These are phyloP conservation scores for Callopanchax toddi DNA, from an alignment of 2,113 vertebrate genomes.

Conservation along the genomic window DNA sequence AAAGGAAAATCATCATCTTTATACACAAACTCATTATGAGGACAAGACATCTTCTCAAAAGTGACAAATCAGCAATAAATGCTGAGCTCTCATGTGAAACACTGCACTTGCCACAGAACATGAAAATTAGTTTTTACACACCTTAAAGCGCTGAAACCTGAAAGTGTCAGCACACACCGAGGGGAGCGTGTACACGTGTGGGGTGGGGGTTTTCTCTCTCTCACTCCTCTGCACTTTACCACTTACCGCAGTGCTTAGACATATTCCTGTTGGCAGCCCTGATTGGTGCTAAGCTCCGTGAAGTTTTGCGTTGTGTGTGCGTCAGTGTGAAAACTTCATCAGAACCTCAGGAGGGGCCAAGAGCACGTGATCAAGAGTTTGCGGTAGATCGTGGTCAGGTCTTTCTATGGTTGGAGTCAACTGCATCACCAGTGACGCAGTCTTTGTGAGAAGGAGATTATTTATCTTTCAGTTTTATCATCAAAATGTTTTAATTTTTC, in stretches of 20 bases:
- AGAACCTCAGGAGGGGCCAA: conserved; percentile 32
- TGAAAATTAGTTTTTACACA: conserved; percentile 50
- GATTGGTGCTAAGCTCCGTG: conserved; percentile 70
- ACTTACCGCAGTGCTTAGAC: conserved; percentile 63
- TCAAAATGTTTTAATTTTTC: neutral
- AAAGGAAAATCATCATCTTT: conserved; percentile 47
- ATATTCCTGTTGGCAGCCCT: conserved; percentile 27
- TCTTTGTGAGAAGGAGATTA: neutral
- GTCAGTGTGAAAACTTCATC: conserved; percentile 61
- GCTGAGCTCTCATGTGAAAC: conserved; percentile 49
- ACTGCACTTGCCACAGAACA: neutral
- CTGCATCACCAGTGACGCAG: conserved; percentile 47
- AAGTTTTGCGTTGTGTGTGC: conserved; percentile 68
- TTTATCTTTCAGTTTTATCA: too few species aligned
- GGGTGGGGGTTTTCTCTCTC: conserved; percentile 8
- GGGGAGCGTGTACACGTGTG: neutral
- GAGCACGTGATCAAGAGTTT: conserved; percentile 35
- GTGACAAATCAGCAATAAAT: conserved; percentile 62
- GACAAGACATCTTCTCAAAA: conserved; percentile 49
- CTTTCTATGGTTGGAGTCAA: conserved; percentile 19
- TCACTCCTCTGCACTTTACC: conserved; percentile 23
- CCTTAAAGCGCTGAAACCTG: conserved; percentile 30
- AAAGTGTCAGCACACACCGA: conserved; percentile 42
- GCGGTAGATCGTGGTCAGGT: conserved; percentile 42
- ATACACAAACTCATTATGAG: conserved; percentile 30